Conservation (phyloP, 2,113 vertebrate species). For the Sylvia atricapilla region DNA sequence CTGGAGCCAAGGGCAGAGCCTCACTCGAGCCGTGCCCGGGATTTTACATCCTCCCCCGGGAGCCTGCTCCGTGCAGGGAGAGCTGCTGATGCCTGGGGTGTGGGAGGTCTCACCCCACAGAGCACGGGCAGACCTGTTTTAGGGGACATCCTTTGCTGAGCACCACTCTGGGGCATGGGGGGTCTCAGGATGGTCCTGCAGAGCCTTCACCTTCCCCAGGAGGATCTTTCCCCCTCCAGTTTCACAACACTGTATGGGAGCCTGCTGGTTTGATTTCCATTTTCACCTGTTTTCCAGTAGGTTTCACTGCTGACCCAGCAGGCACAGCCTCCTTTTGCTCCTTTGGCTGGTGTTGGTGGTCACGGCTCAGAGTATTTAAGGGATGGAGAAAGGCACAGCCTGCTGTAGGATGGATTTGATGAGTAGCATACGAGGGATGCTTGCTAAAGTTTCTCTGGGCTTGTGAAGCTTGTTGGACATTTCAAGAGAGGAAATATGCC, state of each 20-base stretch:
- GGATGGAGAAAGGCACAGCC: neutral
- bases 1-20: neutral
- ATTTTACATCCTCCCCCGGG: neutral
- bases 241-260: neutral
- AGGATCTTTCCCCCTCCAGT: neutral
- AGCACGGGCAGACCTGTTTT: neutral
- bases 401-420: neutral
- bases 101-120: neutral
- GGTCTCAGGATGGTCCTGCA: neutral
- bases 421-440: accelerated
- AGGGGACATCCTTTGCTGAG: neutral
- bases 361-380: neutral
- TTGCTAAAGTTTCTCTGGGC: neutral
- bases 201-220: neutral
- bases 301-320: neutral
- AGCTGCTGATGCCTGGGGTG: neutral
- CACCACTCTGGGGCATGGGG: neutral
- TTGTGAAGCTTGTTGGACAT: neutral
- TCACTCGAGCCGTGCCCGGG: accelerated
- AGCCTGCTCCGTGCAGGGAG: neutral
- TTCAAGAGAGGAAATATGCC: neutral
- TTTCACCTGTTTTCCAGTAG: neutral
- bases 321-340: neutral
- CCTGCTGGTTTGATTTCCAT: neutral
- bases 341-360: neutral